Conservation (phyloP, 2,797 vertebrate species). For the Tokudaia tokunoshimensis region DNA sequence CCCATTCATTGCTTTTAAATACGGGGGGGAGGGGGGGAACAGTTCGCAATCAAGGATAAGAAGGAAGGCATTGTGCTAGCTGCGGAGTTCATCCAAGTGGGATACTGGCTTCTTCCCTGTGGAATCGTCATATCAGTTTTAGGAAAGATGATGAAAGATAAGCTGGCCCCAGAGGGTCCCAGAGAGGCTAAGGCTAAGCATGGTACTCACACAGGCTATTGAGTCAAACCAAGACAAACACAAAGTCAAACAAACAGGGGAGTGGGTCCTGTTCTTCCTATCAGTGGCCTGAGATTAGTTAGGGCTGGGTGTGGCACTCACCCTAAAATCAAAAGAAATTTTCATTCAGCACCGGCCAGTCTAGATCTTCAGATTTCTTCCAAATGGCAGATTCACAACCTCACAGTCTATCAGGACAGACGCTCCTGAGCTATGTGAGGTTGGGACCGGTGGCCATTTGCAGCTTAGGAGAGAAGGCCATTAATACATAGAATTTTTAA, state of each 20-base stretch:
- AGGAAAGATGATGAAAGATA: conserved; percentile 65
- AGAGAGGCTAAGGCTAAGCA: conserved; percentile 33
- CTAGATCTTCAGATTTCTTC: neutral
- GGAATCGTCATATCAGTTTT: conserved; percentile 56
- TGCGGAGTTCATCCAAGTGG: conserved; percentile 75
- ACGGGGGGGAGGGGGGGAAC: neutral
- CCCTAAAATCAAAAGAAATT: neutral
- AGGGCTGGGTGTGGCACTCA: neutral
- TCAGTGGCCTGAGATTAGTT: neutral
- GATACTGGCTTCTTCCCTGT: conserved; percentile 48
- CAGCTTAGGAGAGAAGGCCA: neutral
- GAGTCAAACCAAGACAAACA: neutral
- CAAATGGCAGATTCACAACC: neutral
- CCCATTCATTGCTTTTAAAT: conserved; percentile 8
- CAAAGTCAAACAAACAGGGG: neutral
- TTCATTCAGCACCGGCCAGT: neutral
- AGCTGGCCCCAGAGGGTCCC: conserved; percentile 45
- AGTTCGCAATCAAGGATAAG: conserved; percentile 49
- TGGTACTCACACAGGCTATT: neutral
- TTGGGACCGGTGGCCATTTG: neutral
- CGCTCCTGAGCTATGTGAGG: neutral
- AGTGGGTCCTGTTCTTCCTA: neutral
- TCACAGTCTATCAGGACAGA: neutral
- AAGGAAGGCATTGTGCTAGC: conserved; percentile 30
- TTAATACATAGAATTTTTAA: neutral